These are phyloP conservation scores for Danaus melanippus DNA, from an alignment of 1,140 invertebrate genomes.

Conservation along the genomic window DNA sequence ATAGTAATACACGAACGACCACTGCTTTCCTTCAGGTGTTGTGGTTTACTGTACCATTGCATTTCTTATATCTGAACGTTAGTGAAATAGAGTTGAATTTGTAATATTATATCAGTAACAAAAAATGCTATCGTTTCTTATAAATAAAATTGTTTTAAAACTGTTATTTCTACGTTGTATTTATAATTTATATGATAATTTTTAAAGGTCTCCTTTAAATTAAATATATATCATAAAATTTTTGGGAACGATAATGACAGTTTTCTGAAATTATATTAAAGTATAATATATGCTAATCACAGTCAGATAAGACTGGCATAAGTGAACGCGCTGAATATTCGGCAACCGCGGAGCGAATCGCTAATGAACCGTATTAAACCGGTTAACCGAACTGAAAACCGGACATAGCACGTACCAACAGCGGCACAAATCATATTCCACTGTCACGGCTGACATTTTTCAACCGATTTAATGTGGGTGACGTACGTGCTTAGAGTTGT, in stretches of 20 bases:
- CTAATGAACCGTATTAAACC: slow-evolving; percentile 30
- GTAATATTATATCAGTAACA: no score
- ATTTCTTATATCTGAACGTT: no score
- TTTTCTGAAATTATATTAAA: no score
- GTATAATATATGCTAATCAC: slow-evolving; percentile 3
- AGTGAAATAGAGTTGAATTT: no score
- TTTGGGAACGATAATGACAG: no score
- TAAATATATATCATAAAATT: no score
- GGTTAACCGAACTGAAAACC: slow-evolving; percentile 6
- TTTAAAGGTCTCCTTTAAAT: no score
- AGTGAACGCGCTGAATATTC: slow-evolving; percentile 2
- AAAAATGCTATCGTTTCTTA: no score
- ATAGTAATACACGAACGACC: slow-evolving; percentile 5
- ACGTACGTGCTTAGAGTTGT: slow-evolving; percentile 6
- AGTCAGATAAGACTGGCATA: slow-evolving; percentile 6
- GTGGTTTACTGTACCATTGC: background rate
- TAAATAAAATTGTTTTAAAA: no score
- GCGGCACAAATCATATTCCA: slow-evolving; percentile 15
- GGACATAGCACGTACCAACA: slow-evolving; percentile 9
- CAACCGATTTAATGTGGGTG: slow-evolving; percentile 11
- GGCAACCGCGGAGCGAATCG: slow-evolving; percentile 22
- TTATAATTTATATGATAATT: no score
- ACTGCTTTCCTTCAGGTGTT: slow-evolving; percentile 1
- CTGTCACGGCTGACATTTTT: slow-evolving; percentile 24
- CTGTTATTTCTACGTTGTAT: no score